Evolutionary conservation across 2,888 invertebrate genomes (phyloP), one percentile per base, ranked within the genome.

Genomic region (Stegophylla sp.): DNA sequence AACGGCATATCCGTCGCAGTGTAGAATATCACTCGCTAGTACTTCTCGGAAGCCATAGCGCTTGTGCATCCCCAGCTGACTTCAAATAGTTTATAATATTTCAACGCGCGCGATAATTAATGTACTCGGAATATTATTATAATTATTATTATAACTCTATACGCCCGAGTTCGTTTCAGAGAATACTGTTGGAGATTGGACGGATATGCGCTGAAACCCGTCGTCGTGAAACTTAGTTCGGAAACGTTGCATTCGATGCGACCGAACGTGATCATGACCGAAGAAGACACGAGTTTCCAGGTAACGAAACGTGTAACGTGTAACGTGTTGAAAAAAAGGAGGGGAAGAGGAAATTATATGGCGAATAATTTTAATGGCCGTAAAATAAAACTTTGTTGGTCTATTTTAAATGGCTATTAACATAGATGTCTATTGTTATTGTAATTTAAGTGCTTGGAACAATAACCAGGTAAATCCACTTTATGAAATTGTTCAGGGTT

Each of bases 161-260:
- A 17, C 17, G 17, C 59, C 7, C 43, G n/a, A 13, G 1, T 17
- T 28, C 5, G 10, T 77, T 77, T 45, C 51, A 79, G 79, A 63
- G 34, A 79, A 61, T 23, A 71, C 17, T 63, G 71, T n/a, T 23
- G 3, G 7, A 48, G 79, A 63, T 17, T 34, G 12, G 61, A 56
- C 12, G 79, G 69, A 48, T 79, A 69, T 34, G 61, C 71, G 41
- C n/a, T 71, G 7, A 61, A n/a, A 69, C n/a, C 71, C 2, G 12
- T 34, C 12, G 4, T 61, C 10, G 71, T 79, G 17, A 15, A 71
- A 34, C 59, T 79, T 61, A 28, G 1, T 17, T 79, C 79, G 1
- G 79, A 79, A 79, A 79, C 79, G 13, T 63, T 34, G 41, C 79
- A 79, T 61, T 79, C 79, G 3, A 69, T 79, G 41, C 51, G 23